phyloP scores from a whole-genome alignment of 2,797 vertebrate species.

The Oophaga sylvatica region DNA sequence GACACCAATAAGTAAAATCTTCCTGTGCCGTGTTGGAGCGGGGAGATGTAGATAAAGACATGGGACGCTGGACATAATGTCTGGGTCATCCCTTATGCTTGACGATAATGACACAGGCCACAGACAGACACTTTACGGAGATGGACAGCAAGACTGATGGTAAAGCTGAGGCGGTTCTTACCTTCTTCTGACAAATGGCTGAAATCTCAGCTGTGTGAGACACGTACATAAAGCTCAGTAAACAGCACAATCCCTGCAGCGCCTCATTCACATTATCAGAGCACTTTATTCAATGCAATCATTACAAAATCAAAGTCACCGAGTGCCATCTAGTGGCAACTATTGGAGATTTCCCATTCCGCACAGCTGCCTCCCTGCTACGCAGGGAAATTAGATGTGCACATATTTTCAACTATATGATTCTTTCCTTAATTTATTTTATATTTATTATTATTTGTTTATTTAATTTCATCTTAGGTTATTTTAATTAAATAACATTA shows the following conservation, averaged over 20 bases:
- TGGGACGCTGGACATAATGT: not conserved
- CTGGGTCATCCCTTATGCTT: not conserved
- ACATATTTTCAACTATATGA: no score
- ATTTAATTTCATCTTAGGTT: no score
- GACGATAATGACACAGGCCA: constrained; percentile 66
- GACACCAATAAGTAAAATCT: not conserved
- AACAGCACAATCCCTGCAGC: not conserved
- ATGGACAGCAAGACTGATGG: constrained; percentile 55
- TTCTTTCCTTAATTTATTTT: no score
- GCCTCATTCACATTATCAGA: not conserved
- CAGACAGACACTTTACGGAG: constrained; percentile 71
- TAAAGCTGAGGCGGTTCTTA: constrained; percentile 76
- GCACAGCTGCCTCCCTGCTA: not conserved
- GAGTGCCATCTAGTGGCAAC: constrained; percentile 1
- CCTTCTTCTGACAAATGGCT: constrained; percentile 99
- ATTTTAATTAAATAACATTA: no score
- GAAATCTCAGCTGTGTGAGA: constrained; percentile 97
- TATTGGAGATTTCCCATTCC: not conserved
- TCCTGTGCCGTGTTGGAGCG: not conserved
- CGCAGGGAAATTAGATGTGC: not conserved
- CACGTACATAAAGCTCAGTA: constrained; percentile 73
- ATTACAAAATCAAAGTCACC: not conserved
- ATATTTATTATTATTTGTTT: no score
- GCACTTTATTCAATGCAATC: not conserved
- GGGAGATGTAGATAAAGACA: not conserved